Evolutionary conservation across 2,888 invertebrate species (phyloP).

Genomic region (Nineta flava): DNA sequence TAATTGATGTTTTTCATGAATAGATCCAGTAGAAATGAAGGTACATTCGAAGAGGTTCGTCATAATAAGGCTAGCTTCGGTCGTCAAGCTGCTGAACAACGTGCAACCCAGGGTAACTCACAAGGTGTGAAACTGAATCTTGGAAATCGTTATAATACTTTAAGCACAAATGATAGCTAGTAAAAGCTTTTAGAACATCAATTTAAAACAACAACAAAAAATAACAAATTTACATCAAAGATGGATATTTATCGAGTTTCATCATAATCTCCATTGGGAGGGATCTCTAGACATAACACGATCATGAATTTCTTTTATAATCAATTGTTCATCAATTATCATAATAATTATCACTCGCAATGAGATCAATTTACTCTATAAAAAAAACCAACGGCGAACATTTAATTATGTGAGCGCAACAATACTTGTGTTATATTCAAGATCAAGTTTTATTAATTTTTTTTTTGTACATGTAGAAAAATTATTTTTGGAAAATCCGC

Average conservation of each 20-base stretch:
- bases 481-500: too few relatives aligned
- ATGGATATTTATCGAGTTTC: constrained; percentile 14
- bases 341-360: too few relatives aligned
- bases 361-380: too few relatives aligned
- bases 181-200: constrained; percentile 13
- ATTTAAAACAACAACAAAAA: neutral
- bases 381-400: too few relatives aligned
- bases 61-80: constrained; percentile 33
- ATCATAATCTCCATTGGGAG: constrained; percentile 13
- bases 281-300: too few relatives aligned
- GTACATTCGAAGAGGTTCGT: constrained; percentile 40
- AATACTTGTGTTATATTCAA: too few relatives aligned
- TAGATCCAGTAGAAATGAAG: constrained; percentile 33
- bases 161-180: constrained; percentile 36
- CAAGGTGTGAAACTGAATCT: constrained; percentile 38
- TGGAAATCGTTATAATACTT: constrained; percentile 46
- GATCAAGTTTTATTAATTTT: too few relatives aligned
- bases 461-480: too few relatives aligned
- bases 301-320: too few relatives aligned
- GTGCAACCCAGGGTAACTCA: constrained; percentile 21
- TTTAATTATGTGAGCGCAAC: too few relatives aligned
- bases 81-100: constrained; percentile 29
- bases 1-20: neutral
- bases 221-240: neutral
- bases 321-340: too few relatives aligned